Percentiles rank a stretch among this genome's conserved stretches.
Conservation (phyloP, 2,888 invertebrate genomes). For the Drosophila quinaria region DNA sequence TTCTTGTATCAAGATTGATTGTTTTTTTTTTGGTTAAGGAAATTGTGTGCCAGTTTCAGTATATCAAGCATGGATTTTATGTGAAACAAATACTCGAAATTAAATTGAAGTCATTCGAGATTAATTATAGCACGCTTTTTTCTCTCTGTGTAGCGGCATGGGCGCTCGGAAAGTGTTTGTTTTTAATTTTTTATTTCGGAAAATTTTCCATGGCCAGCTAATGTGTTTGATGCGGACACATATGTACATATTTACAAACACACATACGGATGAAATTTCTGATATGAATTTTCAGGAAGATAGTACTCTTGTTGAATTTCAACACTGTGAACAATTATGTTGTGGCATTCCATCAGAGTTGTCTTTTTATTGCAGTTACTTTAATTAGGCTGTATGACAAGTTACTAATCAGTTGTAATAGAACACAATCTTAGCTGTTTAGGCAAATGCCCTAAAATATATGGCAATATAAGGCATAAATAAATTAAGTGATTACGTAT, state of each 20-base stretch:
- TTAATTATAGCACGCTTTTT: no score
- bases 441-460: background rate
- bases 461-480: background rate
- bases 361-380: constrained; percentile 37
- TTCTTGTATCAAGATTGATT: no score
- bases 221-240: constrained; percentile 34
- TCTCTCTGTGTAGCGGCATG: constrained; percentile 6
- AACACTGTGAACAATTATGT: constrained; percentile 32
- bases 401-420: constrained; percentile 11
- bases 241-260: background rate
- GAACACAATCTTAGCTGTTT: background rate
- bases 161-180: constrained; percentile 56
- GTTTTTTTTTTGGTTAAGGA: no score
- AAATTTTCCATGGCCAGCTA: constrained; percentile 48
- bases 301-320: constrained; percentile 68
- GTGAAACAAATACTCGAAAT: no score
- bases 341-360: constrained; percentile 25
- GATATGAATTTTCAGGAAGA: constrained; percentile 48
- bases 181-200: constrained; percentile 70
- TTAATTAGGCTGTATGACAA: constrained; percentile 37
- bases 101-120: no score
- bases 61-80: no score
- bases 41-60: no score
- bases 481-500: background rate
- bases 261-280: constrained; percentile 2